Conservation (phyloP, 2,113 vertebrate genomes). For the Oryzias javanicus region DNA sequence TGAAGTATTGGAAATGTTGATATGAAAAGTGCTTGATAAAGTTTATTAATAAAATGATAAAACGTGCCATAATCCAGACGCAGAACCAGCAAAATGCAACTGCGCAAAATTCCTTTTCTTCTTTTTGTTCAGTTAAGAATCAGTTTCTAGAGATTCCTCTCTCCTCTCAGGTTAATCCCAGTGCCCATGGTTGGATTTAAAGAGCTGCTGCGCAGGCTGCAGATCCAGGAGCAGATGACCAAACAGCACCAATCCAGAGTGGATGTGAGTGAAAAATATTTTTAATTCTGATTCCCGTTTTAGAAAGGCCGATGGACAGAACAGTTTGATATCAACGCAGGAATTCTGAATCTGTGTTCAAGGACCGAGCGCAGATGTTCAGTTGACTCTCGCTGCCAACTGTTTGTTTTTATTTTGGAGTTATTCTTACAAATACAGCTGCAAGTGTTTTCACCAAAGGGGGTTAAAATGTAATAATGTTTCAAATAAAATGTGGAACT, state of each 20-base stretch:
- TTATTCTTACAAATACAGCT: constrained; percentile 3
- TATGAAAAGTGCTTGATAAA: too few relatives aligned
- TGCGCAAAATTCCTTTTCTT: too few relatives aligned
- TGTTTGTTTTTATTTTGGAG: constrained; percentile 8
- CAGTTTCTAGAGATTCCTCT: not conserved
- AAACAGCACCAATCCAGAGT: constrained; percentile 97
- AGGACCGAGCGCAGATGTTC: constrained; percentile 44
- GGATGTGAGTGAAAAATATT: constrained; percentile 82
- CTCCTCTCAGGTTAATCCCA: constrained; percentile 85
- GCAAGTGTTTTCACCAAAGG: not conserved
- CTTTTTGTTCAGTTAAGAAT: too few relatives aligned
- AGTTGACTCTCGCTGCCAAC: constrained; percentile 14
- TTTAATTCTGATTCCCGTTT: not conserved
- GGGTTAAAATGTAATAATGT: not conserved
- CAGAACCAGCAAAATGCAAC: too few relatives aligned
- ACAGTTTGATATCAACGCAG: constrained; percentile 9
- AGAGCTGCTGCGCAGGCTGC: constrained; percentile 88
- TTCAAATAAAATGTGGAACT: not conserved
- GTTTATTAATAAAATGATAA: too few relatives aligned
- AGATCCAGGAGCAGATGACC: constrained; percentile 98
- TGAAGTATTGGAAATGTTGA: too few relatives aligned
- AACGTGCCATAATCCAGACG: too few relatives aligned
- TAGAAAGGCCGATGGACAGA: not conserved
- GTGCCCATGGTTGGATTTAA: constrained; percentile 98
- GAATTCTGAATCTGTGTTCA: constrained; percentile 23